Evolutionary conservation across 2,113 vertebrate genomes (phyloP), one percentile per base, ranked within the genome.

Genomic region (Cairina moschata): DNA sequence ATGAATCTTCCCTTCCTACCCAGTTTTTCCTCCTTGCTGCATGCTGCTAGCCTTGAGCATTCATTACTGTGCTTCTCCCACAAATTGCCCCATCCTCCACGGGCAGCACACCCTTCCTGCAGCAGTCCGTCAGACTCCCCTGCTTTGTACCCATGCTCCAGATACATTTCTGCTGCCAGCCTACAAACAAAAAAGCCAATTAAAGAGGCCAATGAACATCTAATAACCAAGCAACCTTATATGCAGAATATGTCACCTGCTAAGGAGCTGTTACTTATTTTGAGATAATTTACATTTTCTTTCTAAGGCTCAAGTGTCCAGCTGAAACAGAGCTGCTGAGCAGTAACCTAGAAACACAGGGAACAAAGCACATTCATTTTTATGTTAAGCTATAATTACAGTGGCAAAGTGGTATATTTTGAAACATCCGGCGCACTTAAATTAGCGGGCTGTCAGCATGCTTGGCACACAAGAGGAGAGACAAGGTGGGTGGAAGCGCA

Each of bases 281-380:
- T 60, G 40, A 40, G 10, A 36, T 54, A 8, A 60, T 66, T 80
- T 58, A 25, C 6, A 14, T 32, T 52, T 79, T 79, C 4, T 9
- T 54, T 71, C 44, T 48, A 56, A 40, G 86, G 44, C 48, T 89
- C 9, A 60, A 7, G 17, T 6, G 9, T 79, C 73, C 67, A 65
- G 42, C 54, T 79, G 48, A 82, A 90, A 8, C 26, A 42, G 0
- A 34, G 17, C 42, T 68, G 42, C 40, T 20, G 6, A 90, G 31
- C 38, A 46, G 22, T 17, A 68, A 50, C 36, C 23, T 48, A 22
- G 54, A 84, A 78, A 82, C n/a, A 23, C 3, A 56, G 38, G 34
- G 38, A 13, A 84, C 14, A 7, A 68, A 80, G 25, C 3, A 11
- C 16, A 13, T 46, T 74, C 0, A 0, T 54, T 83, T 86, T 91